Evolutionary conservation across 2,797 vertebrate species (phyloP).

Genomic region (Podargus strigoides): DNA sequence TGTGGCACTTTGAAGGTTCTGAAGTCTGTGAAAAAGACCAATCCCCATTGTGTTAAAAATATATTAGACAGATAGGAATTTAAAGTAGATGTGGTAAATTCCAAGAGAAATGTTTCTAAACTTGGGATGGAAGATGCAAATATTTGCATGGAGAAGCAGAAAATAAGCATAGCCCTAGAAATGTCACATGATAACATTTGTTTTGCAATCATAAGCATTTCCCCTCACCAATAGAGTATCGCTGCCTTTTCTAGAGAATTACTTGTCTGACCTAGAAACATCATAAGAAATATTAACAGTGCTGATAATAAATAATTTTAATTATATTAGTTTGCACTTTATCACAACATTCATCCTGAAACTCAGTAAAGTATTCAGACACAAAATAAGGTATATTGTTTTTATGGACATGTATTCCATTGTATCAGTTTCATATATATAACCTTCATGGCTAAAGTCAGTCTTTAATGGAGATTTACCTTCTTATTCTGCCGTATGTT

Average conservation of each 20-base stretch:
- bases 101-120: not conserved
- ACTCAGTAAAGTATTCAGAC: not conserved
- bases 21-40: not conserved
- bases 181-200: not conserved
- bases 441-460: not conserved
- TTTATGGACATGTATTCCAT: not conserved
- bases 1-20: not conserved
- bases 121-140: not conserved
- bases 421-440: not conserved
- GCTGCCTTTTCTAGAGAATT: not conserved
- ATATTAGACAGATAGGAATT: not conserved
- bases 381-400: not conserved
- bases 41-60: not conserved
- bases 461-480: not conserved
- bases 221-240: not conserved
- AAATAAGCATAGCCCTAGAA: not conserved
- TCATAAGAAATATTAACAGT: not conserved
- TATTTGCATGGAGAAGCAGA: not conserved
- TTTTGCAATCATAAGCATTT: not conserved
- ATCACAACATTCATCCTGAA: not conserved
- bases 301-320: not conserved
- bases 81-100: not conserved
- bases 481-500: not conserved
- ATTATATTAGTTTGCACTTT: not conserved
- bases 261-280: not conserved